Evolutionary conservation across 2,113 vertebrate species (phyloP).

Genomic region (Lepus timidus): DNA sequence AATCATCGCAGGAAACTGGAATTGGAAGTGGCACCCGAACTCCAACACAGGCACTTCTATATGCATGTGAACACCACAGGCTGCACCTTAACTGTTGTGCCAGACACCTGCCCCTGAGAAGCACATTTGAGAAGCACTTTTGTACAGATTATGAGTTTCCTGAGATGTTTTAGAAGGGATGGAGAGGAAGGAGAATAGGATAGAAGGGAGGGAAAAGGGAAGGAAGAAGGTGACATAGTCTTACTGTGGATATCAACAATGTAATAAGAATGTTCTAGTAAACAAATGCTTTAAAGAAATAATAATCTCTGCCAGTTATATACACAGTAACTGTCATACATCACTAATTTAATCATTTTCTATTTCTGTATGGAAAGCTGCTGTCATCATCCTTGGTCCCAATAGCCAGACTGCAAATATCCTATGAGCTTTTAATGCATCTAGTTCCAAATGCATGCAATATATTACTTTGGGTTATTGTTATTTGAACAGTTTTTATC

Average conservation of each 20-base stretch:
- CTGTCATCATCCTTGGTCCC: not conserved
- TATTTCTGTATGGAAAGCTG: not conserved
- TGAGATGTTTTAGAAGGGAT: not conserved
- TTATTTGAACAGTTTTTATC: not conserved
- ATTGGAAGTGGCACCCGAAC: no score
- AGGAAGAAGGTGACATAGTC: not conserved
- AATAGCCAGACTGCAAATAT: not conserved
- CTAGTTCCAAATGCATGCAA: not conserved
- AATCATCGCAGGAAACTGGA: no score
- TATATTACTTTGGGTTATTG: not conserved
- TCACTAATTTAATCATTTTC: not conserved
- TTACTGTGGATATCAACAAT: not conserved
- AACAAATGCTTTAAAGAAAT: not conserved
- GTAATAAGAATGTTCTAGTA: not conserved
- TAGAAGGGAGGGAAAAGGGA: no score
- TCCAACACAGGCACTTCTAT: no score
- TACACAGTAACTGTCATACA: not conserved
- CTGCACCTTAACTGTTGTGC: no score
- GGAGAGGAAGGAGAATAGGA: not conserved
- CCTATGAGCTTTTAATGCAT: not conserved
- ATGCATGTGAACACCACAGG: no score
- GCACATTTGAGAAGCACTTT: not conserved
- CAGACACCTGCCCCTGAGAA: no score
- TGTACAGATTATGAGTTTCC: not conserved
- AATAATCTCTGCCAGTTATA: not conserved